Conservation (phyloP, 2,888 invertebrate genomes). For the Odontomyia ornata region DNA sequence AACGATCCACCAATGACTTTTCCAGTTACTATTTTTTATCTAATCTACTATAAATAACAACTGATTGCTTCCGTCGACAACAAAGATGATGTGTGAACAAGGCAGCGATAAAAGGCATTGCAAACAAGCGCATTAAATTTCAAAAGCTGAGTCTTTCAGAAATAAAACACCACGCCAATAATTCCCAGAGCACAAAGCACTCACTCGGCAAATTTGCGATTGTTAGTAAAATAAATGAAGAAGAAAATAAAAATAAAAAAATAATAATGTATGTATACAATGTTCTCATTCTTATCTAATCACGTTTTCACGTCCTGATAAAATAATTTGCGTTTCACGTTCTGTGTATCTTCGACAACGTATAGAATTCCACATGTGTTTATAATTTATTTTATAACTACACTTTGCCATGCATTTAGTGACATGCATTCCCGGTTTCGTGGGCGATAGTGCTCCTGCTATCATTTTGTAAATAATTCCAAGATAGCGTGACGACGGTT, state of each 20-base stretch:
- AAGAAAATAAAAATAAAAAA: not conserved
- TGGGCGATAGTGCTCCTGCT: conserved; percentile 25
- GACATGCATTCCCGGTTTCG: conserved; percentile 49
- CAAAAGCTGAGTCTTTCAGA: not conserved
- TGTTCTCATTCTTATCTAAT: conserved; percentile 27
- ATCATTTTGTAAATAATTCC: conserved; percentile 24
- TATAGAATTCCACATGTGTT: conserved; percentile 14
- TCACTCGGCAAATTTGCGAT: not conserved
- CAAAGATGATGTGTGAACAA: not conserved
- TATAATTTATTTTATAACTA: conserved; percentile 18
- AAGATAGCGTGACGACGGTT: not conserved
- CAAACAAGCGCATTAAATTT: conserved; percentile 1
- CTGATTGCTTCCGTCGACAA: conserved; percentile 31
- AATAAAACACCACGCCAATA: conserved; percentile 5
- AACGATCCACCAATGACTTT: not conserved
- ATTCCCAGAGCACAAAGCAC: not conserved
- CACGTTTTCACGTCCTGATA: conserved; percentile 31
- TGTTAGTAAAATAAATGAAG: too few relatives aligned
- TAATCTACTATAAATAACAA: conserved; percentile 13
- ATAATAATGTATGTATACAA: not conserved
- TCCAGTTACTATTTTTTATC: not conserved
- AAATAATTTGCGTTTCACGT: conserved; percentile 35
- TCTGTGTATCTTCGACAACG: not conserved
- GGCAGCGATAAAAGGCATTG: conserved; percentile 1
- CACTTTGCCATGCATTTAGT: conserved; percentile 10